Conservation (phyloP, 2,797 vertebrate genomes). For the Agapornis canus region DNA sequence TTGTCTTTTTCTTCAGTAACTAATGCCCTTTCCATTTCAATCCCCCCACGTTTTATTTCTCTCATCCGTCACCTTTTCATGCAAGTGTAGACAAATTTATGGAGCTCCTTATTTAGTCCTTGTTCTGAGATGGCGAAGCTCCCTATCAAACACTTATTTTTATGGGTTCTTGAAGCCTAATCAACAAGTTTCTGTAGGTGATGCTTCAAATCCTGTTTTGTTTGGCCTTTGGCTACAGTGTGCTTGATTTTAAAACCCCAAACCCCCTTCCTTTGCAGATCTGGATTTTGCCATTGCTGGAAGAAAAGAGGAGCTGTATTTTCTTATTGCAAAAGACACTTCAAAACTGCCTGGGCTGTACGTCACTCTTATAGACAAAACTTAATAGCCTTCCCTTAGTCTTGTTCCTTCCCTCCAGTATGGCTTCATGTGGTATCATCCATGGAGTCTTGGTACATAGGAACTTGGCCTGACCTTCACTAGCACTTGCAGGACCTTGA, state of each 20-base stretch:
- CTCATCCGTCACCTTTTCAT: background rate
- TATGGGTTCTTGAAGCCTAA: background rate
- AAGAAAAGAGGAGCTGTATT: background rate
- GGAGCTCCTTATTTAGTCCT: background rate
- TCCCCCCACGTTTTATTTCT: background rate
- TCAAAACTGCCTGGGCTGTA: background rate
- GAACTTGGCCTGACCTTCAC: background rate
- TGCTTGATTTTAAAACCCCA: background rate
- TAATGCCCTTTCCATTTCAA: background rate
- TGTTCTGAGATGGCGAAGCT: background rate
- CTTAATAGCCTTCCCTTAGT: background rate
- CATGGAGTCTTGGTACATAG: fast-evolving
- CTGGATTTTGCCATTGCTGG: background rate
- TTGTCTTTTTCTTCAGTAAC: background rate
- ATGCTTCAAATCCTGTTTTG: background rate
- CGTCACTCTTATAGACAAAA: background rate
- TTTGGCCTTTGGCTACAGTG: background rate
- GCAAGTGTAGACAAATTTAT: background rate
- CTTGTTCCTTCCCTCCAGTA: background rate
- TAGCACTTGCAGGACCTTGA: background rate
- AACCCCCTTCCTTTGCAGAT: background rate
- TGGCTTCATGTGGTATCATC: background rate
- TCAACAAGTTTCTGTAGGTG: background rate
- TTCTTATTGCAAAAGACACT: background rate
- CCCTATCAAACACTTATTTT: background rate